Evolutionary conservation across 1,140 invertebrate genomes (phyloP).

Genomic region (Drosophila repleta): DNA sequence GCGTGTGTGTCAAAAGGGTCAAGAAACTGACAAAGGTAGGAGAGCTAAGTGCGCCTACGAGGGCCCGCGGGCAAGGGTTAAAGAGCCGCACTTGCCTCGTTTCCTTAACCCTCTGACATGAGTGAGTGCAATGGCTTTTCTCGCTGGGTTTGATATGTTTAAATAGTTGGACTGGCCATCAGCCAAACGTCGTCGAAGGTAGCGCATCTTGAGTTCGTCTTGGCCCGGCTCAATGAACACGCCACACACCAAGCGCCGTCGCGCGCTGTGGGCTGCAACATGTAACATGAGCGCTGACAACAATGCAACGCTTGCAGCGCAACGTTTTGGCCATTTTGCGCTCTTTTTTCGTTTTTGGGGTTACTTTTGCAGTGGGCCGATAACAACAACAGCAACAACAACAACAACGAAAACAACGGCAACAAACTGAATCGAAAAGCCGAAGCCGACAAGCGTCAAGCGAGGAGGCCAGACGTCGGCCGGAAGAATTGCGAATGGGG

Average conservation of each 20-base stretch:
- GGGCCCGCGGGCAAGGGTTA: constrained; percentile 13
- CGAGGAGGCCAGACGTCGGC: constrained; percentile 33
- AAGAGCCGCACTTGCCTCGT: constrained; percentile 15
- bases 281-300: constrained; percentile 77
- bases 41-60: constrained; percentile 11
- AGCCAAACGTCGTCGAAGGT: neutral
- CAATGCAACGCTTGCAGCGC: constrained; percentile 67
- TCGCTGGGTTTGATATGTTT: neutral
- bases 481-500: constrained; percentile 65
- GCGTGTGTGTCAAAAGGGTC: constrained; percentile 24
- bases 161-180: neutral
- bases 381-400: constrained; percentile 46
- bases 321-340: constrained; percentile 73
- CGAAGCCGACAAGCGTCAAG: constrained; percentile 29
- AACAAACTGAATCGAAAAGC: constrained; percentile 53
- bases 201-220: constrained; percentile 60
- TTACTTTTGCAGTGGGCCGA: constrained; percentile 34
- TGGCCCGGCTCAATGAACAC: constrained; percentile 13
- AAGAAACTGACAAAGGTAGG: constrained; percentile 46
- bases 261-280: constrained; percentile 25
- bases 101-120: neutral
- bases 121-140: neutral
- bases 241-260: constrained; percentile 69
- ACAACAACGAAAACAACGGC: no score
- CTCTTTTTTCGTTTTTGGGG: constrained; percentile 27